Evolutionary conservation across 2,888 invertebrate genomes (phyloP), one percentile per base, ranked within the genome.

Genomic region (Drosophila picticornis): DNA sequence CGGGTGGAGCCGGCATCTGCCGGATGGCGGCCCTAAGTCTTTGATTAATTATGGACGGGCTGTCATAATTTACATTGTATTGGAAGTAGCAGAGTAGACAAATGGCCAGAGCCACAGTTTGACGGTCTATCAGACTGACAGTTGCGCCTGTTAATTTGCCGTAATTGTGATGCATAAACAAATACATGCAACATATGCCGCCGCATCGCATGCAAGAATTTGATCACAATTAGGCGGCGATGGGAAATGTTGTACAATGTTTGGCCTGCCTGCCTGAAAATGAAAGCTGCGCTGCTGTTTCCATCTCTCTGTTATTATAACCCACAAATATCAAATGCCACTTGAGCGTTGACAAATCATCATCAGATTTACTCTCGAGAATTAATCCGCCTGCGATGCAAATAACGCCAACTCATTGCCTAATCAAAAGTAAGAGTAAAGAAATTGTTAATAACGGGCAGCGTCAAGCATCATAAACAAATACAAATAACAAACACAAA

Each of bases 371-470:
- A 90, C 85, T 85, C 90, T 88, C 72, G 84, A 90, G 90, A 90
- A 86, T 88, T 87, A 87, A 87, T 81, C 90, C 83, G 81, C 56
- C 29, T 55, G 72, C 27, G 22, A 51, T 52, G 60, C 29, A 59
- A 83, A 78, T 69, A 69, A 58, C 68, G 90, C 75, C 61, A 66
- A 82, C 73, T 87, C 90, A 87, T 75, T 48, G 78, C 73, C 84
- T 90, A 88, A 87, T 90, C 89, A 87, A 88, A 90, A 88, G 90
- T 88, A 90, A 87, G 89, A 90, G 90, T 88, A 72, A 83, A 76
- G 79, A 81, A 86, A 88, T 79, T 83, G 77, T 73, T 74, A 75
- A 73, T 68, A 75, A 75, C 51, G 51, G 51, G 50, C 55, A 63
- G 52, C 51, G 36, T 46, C 46, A 48, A 76, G 61, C 60, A 56